A percentile compares a stretch with the other conserved stretches of the same genome.
phyloP scores from a whole-genome alignment of 2,888 invertebrate species.

The Phalera bucephala region DNA sequence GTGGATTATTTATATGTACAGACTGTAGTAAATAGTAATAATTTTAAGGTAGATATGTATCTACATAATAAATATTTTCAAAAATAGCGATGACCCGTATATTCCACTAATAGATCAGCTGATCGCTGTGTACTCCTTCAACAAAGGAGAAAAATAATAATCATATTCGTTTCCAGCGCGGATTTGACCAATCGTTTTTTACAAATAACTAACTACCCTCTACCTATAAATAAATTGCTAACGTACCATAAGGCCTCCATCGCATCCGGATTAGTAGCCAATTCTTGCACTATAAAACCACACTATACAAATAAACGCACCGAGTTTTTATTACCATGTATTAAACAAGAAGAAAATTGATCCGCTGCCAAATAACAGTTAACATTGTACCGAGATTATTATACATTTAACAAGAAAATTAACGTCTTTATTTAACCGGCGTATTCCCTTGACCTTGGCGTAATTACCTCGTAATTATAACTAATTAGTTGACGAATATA shows the following conservation, averaged over 20 bases:
- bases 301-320: not conserved
- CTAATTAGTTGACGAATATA: slow-evolving; percentile 42
- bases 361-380: slow-evolving; percentile 22
- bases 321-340: not conserved
- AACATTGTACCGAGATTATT: slow-evolving; percentile 20
- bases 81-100: no score
- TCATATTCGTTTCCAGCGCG: no score
- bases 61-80: no score
- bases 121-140: no score
- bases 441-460: slow-evolving; percentile 29
- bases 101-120: no score
- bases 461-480: slow-evolving; percentile 37
- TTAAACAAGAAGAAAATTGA: slow-evolving; percentile 17
- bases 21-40: no score
- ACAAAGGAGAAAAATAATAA: no score
- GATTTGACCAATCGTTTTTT: no score
- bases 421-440: slow-evolving; percentile 8
- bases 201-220: no score
- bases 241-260: not conserved
- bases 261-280: not conserved
- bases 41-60: no score
- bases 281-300: not conserved
- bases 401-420: slow-evolving; percentile 18
- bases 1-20: no score
- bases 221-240: no score